Conservation (phyloP, 2,113 vertebrate genomes). For the Oryzias curvinotus region DNA sequence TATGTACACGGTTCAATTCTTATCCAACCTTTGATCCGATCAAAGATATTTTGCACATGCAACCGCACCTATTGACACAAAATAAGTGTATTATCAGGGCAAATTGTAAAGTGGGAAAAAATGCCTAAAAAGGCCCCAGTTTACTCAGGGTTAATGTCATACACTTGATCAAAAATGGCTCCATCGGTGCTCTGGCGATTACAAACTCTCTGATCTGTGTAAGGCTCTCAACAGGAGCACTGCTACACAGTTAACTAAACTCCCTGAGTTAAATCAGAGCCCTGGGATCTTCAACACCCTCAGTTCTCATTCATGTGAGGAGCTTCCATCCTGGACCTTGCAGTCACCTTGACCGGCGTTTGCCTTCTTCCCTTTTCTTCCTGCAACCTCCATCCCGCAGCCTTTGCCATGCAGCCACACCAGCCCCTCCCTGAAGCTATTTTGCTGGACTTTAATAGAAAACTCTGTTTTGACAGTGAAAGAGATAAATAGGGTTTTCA, state of each 20-base stretch:
- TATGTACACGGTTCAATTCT: too few species aligned
- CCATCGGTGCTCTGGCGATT: too few species aligned
- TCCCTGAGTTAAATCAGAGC: slow-evolving; percentile 17
- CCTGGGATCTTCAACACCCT: slow-evolving; percentile 4
- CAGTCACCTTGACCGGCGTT: background rate
- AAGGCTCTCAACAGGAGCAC: background rate
- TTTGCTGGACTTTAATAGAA: background rate
- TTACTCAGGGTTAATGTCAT: too few species aligned
- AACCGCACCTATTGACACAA: too few species aligned
- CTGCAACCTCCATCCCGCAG: background rate
- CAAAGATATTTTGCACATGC: too few species aligned
- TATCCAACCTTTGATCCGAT: too few species aligned
- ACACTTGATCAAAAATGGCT: too few species aligned
- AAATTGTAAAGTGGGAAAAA: too few species aligned
- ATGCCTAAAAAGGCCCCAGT: too few species aligned
- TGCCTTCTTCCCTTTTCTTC: background rate
- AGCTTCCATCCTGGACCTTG: slow-evolving; percentile 4
- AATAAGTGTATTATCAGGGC: too few species aligned
- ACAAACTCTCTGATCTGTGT: too few species aligned
- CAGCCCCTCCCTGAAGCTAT: background rate
- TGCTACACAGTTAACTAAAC: background rate
- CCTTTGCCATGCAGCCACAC: background rate
- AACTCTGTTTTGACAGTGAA: background rate
- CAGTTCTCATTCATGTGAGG: slow-evolving; percentile 10
- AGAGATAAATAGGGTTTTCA: slow-evolving; percentile 9